Percentiles rank a stretch among this genome's conserved stretches.
phyloP scores from a whole-genome alignment of 2,113 vertebrate genomes.

The Pluvianellus socialis region DNA sequence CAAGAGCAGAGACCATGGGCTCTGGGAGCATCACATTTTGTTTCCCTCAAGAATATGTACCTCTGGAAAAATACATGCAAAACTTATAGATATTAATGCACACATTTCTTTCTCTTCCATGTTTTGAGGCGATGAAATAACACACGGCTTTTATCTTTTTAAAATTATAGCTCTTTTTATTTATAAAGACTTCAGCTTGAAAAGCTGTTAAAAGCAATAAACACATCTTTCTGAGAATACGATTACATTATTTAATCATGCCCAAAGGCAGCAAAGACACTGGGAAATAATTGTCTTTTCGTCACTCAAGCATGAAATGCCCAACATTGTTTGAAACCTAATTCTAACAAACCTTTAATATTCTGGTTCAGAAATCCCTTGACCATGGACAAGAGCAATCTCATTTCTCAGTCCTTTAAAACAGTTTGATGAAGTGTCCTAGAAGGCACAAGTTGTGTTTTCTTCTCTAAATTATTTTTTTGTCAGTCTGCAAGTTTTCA shows the following conservation, averaged over 20 bases:
- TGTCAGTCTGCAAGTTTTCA: background rate
- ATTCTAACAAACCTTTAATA: conserved; percentile 56
- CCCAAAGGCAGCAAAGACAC: conserved; percentile 56
- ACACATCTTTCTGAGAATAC: conserved; percentile 51
- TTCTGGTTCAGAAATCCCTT: conserved; percentile 54
- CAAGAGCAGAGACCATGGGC: background rate
- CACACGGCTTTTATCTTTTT: background rate
- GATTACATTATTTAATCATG: conserved; percentile 70
- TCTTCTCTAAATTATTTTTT: conserved; percentile 8
- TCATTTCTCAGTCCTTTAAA: conserved; percentile 44
- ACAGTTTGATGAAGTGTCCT: conserved; percentile 45
- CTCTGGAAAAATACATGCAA: background rate
- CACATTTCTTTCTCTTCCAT: background rate
- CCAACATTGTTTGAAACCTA: conserved; percentile 60
- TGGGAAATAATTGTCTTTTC: conserved; percentile 63
- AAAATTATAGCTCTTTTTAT: conserved; percentile 48
- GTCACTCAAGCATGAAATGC: conserved; percentile 65
- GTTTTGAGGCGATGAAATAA: conserved; percentile 8
- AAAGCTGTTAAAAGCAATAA: conserved; percentile 68
- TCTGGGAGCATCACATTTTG: background rate
- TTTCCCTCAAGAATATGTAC: background rate
- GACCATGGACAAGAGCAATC: conserved; percentile 51
- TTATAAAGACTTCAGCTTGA: conserved; percentile 61
- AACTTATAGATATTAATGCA: background rate
- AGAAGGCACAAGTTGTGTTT: conserved; percentile 37